Conservation (phyloP, 2,888 invertebrate species). For the Litoditis marina region DNA sequence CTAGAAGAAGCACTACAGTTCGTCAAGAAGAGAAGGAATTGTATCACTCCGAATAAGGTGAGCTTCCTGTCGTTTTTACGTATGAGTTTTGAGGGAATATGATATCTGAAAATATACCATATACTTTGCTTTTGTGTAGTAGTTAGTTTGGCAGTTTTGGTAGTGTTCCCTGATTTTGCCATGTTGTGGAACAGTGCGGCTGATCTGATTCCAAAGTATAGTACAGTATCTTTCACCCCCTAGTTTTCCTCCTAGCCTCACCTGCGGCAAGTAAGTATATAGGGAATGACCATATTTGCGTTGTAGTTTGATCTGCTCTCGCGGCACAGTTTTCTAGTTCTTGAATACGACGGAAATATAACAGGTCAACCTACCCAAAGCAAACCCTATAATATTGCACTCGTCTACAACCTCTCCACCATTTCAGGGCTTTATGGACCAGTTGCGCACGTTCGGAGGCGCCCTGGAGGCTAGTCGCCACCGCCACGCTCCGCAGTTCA, state of each 20-base stretch:
- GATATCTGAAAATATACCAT: background rate
- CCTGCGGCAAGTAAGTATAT: too few species aligned
- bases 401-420: background rate
- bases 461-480: slow-evolving; percentile 76
- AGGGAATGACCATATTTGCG: too few species aligned
- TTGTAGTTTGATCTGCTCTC: too few species aligned
- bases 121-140: background rate
- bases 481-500: slow-evolving; percentile 24
- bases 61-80: background rate
- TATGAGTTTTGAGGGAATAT: too few species aligned
- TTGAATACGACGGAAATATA: too few species aligned
- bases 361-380: too few species aligned
- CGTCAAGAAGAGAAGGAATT: slow-evolving; percentile 84
- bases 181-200: background rate
- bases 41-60: slow-evolving; percentile 84
- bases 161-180: background rate
- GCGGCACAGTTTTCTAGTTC: too few species aligned
- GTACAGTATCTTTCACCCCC: too few species aligned
- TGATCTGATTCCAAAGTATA: too few species aligned
- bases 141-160: background rate
- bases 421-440: slow-evolving; percentile 78
- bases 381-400: background rate
- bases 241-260: too few species aligned
- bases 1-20: slow-evolving; percentile 77
- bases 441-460: slow-evolving; percentile 91